A percentile compares a stretch with the other conserved stretches of the same genome.
Evolutionary conservation across 2,797 vertebrate species (phyloP).

Genomic region (Denticeps clupeoides): DNA sequence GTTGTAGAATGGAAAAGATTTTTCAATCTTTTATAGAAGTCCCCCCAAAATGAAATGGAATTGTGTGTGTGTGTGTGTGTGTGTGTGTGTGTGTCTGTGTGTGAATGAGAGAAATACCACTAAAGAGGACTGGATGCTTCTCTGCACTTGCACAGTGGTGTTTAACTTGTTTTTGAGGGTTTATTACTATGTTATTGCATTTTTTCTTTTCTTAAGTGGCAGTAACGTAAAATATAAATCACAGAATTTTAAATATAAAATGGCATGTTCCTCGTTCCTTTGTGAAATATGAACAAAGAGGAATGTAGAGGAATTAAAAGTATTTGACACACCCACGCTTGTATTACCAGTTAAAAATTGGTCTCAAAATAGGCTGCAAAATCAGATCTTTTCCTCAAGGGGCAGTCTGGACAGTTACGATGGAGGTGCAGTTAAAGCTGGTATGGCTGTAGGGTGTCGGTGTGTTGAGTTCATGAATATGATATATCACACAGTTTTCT

Average conservation of each 20-base stretch:
- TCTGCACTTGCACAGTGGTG: conserved; percentile 18
- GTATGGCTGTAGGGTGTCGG: not conserved
- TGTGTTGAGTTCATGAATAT: not conserved
- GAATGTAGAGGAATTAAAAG: not conserved
- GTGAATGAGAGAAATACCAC: conserved; percentile 39
- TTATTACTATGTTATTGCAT: conserved; percentile 1
- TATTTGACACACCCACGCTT: not conserved
- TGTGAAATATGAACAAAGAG: too few relatives aligned
- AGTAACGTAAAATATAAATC: too few relatives aligned
- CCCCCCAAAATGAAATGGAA: conserved; percentile 21
- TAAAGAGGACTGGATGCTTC: conserved; percentile 34
- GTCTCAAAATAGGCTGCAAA: conserved; percentile 5
- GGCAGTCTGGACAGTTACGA: not conserved
- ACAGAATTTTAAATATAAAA: too few relatives aligned
- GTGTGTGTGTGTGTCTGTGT: conserved; percentile 24
- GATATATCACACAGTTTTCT: not conserved
- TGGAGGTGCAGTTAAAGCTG: not conserved
- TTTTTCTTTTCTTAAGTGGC: too few relatives aligned
- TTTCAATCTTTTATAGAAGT: conserved; percentile 30
- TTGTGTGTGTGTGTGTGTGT: conserved; percentile 33
- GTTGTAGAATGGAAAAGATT: conserved; percentile 29
- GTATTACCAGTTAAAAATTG: conserved; percentile 1
- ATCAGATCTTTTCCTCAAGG: not conserved
- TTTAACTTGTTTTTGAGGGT: not conserved
- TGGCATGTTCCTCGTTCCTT: too few relatives aligned